Base-by-base conservation (phyloP, 2,888 invertebrate genomes). In the Dysmachus trigonus region DNA sequence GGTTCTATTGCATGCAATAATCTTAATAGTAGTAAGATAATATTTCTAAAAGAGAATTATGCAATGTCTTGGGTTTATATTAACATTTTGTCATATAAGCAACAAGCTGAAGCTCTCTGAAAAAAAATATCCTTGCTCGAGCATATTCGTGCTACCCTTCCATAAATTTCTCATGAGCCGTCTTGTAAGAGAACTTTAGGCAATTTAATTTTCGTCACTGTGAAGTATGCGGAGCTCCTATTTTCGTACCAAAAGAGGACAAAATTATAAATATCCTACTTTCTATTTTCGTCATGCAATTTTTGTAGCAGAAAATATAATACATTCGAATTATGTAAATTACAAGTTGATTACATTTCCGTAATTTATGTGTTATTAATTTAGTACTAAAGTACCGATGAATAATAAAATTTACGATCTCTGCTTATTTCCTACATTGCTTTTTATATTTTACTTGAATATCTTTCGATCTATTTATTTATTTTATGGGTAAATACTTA, bases 121-220 rank as follows among this genome's bases (percentile, higher is more conserved):
- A 31, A 15, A 31, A 31, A 47, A 74, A 18, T 35, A n/a, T 30
- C 31, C n/a, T 74, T 74, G 38, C n/a, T 22, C 22, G 18, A 5
- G 38, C 38, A 76, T 38, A 35, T 76, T 76, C 76, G 76, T 76
- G 76, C 8, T 35, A 76, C 22, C 76, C 76, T 76, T 38, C 76
- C 31, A 76, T 76, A 76, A 76, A 76, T 76, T 76, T 76, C 22
- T 18, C 8, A 35, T 35, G 76, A 76, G 22, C 33, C 76, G 33
- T 74, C 38, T 76, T 38, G 38, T 76, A 76, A 33, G 22, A 76
- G 38, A 76, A 76, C 76, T 76, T 76, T 76, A 38, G n/a, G 76
- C 33, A 76, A 76, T 76, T 76, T 38, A 35, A 38, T n/a, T 38
- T 76, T 76, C 76, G 22, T 76, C 18, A 33, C 38, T 22, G 76